Evolutionary conservation across 2,888 invertebrate genomes (phyloP), one percentile per base, ranked within the genome.

Genomic region (Nomada ferruginata): DNA sequence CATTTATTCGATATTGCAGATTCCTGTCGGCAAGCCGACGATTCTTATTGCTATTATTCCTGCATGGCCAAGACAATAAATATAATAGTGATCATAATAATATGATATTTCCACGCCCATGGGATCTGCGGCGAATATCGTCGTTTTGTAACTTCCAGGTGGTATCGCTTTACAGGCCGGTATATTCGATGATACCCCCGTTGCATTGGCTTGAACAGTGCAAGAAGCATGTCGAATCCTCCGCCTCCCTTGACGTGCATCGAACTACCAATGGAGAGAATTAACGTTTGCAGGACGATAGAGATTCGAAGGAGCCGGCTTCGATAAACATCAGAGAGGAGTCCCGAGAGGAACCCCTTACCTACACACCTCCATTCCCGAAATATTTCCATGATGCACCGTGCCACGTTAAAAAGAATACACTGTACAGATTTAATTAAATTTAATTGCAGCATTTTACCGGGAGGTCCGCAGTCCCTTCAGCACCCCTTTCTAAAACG

Each of bases 371-470:
- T 26, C 65, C 63, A 55, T 78, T 76, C 61, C 63, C 64, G 59
- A 71, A 76, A 84, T 77, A 86, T 72, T 65, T 76, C 52, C 61
- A 44, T 65, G 70, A 42, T 42, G 18, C n/a, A 20, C 29, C 13
- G 18, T 69, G 52, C 36, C 61, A 23, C 73, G 82, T 85, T 82
- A 82, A 78, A 71, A 82, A 74, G 36, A 42, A 29, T 75, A 50
- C 36, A 75, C 47, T 74, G 79, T 73, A 65, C 68, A 68, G 68
- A 80, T 79, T 85, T 76, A 85, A 85, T 86, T 83, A 83, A 83
- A 76, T 74, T 85, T 86, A 85, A 86, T 86, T 87, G 78, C 87
- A 76, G 57, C 57, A 71, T 68, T 74, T 73, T 73, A 59, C 74
- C 57, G 76, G 79, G 76, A 75, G 76, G 70, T 57, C 77, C 26